A percentile compares a stretch with the other conserved stretches of the same genome.
Evolutionary conservation across 2,797 vertebrate genomes (phyloP).

Genomic region (Phoeniculus purpureus): DNA sequence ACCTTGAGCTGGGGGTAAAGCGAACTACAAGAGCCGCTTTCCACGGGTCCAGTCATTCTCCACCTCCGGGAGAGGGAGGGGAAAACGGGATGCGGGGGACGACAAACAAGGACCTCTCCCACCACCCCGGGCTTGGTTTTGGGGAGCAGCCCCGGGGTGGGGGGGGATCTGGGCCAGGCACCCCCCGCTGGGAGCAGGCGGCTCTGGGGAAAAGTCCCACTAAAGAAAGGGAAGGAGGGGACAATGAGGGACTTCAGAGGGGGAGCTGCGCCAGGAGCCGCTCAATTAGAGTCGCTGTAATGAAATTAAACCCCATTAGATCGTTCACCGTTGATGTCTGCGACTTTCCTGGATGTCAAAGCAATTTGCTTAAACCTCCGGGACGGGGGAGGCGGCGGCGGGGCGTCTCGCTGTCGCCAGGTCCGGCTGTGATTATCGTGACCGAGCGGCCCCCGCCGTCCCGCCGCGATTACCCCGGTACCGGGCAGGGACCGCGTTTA

Average conservation of each 20-base stretch:
- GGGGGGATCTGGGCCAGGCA: neutral
- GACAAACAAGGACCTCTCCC: neutral
- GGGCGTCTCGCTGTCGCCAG: conserved; percentile 84
- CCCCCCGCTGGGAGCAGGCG: conserved; percentile 45
- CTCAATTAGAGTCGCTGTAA: conserved; percentile 78
- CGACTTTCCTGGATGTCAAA: conserved; percentile 82
- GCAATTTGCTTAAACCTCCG: conserved; percentile 84
- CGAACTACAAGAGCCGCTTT: neutral
- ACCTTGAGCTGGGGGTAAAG: neutral
- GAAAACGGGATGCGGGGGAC: neutral
- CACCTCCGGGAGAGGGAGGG: neutral
- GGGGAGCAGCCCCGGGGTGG: neutral
- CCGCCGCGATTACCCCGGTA: conserved; percentile 20
- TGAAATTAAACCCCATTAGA: conserved; percentile 84
- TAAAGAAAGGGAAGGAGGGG: conserved; percentile 2
- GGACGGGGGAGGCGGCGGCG: conserved; percentile 78
- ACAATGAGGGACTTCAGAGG: conserved; percentile 64
- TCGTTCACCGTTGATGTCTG: conserved; percentile 78
- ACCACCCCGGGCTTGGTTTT: neutral
- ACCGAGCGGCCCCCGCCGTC: neutral
- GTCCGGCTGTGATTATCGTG: conserved; percentile 51
- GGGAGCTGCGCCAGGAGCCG: conserved; percentile 52
- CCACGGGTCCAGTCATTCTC: neutral
- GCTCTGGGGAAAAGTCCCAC: conserved; percentile 43
- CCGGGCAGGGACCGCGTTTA: neutral